Evolutionary conservation across 2,113 vertebrate genomes (phyloP), one percentile per base, ranked within the genome.

Genomic region (Gulo gulo): DNA sequence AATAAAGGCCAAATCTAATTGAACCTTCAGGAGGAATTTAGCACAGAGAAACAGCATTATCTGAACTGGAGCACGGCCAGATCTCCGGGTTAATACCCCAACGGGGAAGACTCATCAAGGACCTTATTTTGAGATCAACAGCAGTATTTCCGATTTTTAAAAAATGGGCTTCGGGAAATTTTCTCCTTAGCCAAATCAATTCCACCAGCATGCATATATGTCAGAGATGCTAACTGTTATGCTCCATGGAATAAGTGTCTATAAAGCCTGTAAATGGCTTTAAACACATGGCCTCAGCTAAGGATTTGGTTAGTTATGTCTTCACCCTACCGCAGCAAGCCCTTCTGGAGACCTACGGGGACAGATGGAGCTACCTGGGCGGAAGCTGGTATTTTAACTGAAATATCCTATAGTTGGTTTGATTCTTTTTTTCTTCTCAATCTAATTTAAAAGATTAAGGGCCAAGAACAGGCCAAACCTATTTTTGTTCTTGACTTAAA

Each of bases 21-120:
- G 36, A 96, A 47, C 42, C 36, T 84, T 59, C 79, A 84, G 82
- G 92, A 92, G 42, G 76, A 96, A 87, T 45, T 91, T 21, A 94
- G 93, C 82, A 61, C 45, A 18, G 79, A 88, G 67, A 36, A 80
- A 93, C 11, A 81, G 67, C 2, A 2, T 55, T 67, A 67, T 71
- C 81, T 87, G 79, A 42, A 16, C 20, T 4, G 87, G 65, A 79
- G 29, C 78, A 57, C 1, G n/a, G 95, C 89, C 89, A 84, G 80
- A 47, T 4, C 67, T 78, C 67, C 20, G 55, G 13, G 91, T 65
- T 86, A 81, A 69, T 8, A 63, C 26, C 47, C 50, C 55, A 59
- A 82, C 1, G 34, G 16, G 31, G 52, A n/a, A 92, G 63, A 84
- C 15, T 59, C 83, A 90, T 29, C 82, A 45, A 83, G 83, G 79